Conservation (phyloP, 2,113 vertebrate genomes). For the Hemiscyllium ocellatum region DNA sequence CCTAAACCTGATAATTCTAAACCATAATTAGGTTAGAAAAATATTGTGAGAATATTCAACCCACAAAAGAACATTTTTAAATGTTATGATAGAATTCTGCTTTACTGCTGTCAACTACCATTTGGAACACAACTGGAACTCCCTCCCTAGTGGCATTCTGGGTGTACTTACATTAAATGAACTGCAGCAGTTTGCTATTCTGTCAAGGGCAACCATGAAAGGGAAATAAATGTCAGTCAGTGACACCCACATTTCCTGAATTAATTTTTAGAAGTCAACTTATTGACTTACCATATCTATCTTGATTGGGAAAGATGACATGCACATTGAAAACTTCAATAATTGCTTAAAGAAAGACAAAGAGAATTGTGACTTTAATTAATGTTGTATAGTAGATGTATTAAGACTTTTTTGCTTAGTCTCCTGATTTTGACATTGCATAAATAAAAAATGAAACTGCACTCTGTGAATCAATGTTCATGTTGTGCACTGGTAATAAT, state of each 20-base stretch:
- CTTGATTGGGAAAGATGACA: slow-evolving; percentile 67
- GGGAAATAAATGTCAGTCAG: no score
- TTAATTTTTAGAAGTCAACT: neutral
- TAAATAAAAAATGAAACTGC: neutral
- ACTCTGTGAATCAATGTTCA: neutral
- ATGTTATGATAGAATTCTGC: neutral
- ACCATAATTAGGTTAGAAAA: neutral
- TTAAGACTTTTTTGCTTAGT: neutral
- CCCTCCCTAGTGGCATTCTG: no score
- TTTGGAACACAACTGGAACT: neutral
- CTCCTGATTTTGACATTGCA: neutral
- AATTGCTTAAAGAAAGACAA: slow-evolving; percentile 50
- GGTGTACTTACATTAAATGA: no score
- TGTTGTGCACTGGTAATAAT: neutral
- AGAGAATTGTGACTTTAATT: neutral
- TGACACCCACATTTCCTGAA: no score
- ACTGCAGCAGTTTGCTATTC: no score
- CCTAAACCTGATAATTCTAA: neutral
- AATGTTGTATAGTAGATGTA: neutral
- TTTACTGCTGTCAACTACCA: neutral
- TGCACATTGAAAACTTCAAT: slow-evolving; percentile 47
- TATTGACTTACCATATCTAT: slow-evolving; percentile 62
- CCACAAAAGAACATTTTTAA: neutral
- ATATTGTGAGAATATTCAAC: neutral
- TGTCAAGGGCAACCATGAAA: no score